Conservation (phyloP, 2,113 vertebrate species). For the Platycercus adscitus region DNA sequence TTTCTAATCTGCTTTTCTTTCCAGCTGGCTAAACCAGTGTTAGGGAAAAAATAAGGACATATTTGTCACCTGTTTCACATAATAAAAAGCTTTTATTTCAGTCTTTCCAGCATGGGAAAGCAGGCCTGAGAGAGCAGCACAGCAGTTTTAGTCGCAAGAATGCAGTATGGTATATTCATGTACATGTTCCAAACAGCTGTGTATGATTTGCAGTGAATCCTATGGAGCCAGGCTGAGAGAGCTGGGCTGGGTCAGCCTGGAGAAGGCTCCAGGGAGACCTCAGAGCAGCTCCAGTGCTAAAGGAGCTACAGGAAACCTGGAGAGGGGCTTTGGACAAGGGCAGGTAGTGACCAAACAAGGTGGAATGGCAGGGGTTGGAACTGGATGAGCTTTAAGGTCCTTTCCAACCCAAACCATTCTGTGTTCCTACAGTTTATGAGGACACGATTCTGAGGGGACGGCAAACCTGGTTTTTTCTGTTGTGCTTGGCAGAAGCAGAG, state of each 20-base stretch:
- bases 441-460: rapidly evolving
- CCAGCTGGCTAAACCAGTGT: not conserved
- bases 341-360: not conserved
- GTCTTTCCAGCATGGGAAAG: not conserved
- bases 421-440: not conserved
- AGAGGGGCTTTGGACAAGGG: not conserved
- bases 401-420: not conserved
- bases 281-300: not conserved
- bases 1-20: not conserved
- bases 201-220: not conserved
- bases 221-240: not conserved
- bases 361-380: not conserved
- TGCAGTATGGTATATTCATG: not conserved
- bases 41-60: not conserved
- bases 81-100: not conserved
- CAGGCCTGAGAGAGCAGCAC: not conserved
- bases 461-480: not conserved
- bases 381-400: not conserved
- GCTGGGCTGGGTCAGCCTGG: not conserved
- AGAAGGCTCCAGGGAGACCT: not conserved
- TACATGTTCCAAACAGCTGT: not conserved
- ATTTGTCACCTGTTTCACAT: not conserved
- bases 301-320: not conserved
- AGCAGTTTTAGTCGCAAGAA: not conserved
- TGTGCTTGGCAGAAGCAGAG: not conserved